Evolutionary conservation across 2,888 invertebrate genomes (phyloP).

Genomic region (Myopa testacea): DNA sequence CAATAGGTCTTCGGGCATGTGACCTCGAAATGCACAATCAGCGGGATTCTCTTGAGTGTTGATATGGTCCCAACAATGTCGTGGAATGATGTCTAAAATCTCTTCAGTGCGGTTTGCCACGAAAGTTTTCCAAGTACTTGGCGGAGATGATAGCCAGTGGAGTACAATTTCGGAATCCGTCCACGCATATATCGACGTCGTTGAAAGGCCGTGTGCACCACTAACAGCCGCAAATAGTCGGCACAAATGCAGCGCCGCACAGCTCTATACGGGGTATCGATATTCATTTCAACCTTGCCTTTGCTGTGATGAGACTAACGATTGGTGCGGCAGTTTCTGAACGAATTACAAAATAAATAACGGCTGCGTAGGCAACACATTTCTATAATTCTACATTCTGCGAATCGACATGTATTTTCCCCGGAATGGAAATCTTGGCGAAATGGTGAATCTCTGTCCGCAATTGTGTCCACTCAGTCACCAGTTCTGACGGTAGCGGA

Average conservation of each 20-base stretch:
- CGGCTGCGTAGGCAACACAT: neutral
- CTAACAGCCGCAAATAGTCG: neutral
- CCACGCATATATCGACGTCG: constrained; percentile 42
- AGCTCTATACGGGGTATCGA: constrained; percentile 20
- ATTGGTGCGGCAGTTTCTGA: no score
- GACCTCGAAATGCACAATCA: constrained; percentile 49
- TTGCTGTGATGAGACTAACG: constrained; percentile 8
- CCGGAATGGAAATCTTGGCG: no score
- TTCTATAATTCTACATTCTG: neutral
- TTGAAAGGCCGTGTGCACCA: neutral
- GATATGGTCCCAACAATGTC: constrained; percentile 46
- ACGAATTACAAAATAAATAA: no score
- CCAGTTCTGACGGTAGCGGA: neutral
- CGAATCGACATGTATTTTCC: no score
- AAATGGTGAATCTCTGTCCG: neutral
- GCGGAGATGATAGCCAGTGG: constrained; percentile 48
- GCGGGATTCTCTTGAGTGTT: constrained; percentile 47
- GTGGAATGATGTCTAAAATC: constrained; percentile 35
- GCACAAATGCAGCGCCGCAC: constrained; percentile 4
- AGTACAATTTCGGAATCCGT: constrained; percentile 46
- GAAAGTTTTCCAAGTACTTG: constrained; percentile 50
- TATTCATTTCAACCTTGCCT: constrained; percentile 7
- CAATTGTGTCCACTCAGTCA: neutral
- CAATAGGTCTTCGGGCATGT: neutral
- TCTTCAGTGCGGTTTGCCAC: constrained; percentile 48